These are phyloP conservation scores for Platynereis dumerilii DNA, from an alignment of 2,888 invertebrate species.

Conservation along the genomic window DNA sequence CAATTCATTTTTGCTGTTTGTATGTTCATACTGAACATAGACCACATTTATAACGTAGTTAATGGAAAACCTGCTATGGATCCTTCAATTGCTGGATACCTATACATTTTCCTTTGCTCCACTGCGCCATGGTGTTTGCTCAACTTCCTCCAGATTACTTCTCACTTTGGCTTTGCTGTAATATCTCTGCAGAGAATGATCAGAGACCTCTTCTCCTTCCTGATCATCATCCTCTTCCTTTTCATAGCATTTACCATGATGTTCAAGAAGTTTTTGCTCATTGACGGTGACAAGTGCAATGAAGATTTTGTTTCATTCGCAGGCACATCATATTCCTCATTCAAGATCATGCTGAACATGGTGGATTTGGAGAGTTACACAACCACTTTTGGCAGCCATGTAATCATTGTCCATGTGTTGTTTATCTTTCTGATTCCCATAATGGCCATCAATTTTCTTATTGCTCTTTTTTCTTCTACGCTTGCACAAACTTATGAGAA, in stretches of 20 bases:
- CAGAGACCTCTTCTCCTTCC: neutral
- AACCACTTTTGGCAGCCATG: neutral
- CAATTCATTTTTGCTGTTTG: too few relatives aligned
- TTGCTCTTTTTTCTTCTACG: conserved; percentile 9
- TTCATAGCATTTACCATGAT: conserved; percentile 5
- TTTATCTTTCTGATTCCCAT: conserved; percentile 11
- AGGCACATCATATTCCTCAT: neutral
- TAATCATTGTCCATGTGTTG: neutral
- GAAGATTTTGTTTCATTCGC: neutral
- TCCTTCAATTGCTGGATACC: too few relatives aligned
- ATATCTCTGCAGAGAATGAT: conserved; percentile 10
- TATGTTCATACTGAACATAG: too few relatives aligned
- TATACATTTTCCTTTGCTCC: too few relatives aligned
- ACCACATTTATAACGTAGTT: too few relatives aligned
- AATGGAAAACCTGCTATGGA: neutral
- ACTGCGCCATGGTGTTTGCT: neutral
- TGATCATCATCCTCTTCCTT: neutral
- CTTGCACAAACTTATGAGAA: neutral
- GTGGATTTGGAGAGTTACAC: neutral
- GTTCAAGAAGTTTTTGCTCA: neutral
- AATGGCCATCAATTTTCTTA: conserved; percentile 12
- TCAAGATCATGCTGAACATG: conserved; percentile 9
- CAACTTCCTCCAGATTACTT: neutral
- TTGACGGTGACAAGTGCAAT: neutral
- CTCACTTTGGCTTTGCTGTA: conserved; percentile 7